These are phyloP conservation scores for Burhinus oedicnemus DNA, from an alignment of 2,113 vertebrate genomes.

Conservation along the genomic window DNA sequence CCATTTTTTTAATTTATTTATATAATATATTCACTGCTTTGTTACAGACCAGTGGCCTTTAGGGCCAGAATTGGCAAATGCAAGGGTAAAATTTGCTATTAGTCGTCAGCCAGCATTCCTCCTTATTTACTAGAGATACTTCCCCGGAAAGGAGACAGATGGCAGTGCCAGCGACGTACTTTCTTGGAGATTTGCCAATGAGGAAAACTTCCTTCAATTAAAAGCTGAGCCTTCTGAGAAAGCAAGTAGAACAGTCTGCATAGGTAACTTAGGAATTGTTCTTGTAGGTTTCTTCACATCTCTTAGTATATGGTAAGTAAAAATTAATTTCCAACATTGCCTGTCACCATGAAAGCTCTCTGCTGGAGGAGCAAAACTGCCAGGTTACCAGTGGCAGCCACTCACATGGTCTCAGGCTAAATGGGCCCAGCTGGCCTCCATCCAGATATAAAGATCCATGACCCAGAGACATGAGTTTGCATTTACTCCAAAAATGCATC, in stretches of 20 bases:
- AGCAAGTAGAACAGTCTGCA: not conserved
- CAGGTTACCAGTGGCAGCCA: not conserved
- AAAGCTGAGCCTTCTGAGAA: conserved; percentile 23
- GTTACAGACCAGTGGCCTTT: not conserved
- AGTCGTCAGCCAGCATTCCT: not conserved
- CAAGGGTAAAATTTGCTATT: not conserved
- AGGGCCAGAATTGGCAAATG: not conserved
- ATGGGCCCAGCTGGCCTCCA: not conserved
- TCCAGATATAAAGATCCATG: not conserved
- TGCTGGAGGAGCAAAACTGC: not conserved
- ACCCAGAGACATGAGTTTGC: not conserved
- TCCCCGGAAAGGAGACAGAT: not conserved
- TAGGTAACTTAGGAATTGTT: not conserved
- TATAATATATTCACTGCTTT: not conserved
- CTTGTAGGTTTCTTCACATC: not conserved
- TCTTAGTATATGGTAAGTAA: not conserved
- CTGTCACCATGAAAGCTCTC: not conserved
- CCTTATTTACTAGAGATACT: not conserved
- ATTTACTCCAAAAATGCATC: not conserved
- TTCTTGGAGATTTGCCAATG: conserved; percentile 14
- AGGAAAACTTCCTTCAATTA: conserved; percentile 10
- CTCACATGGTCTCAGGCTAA: not conserved
- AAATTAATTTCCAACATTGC: not conserved
- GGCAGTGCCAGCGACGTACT: not conserved
- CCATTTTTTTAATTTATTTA: not conserved